These are phyloP conservation scores for Danaus chrysippus DNA, from an alignment of 2,888 invertebrate genomes.

Conservation along the genomic window DNA sequence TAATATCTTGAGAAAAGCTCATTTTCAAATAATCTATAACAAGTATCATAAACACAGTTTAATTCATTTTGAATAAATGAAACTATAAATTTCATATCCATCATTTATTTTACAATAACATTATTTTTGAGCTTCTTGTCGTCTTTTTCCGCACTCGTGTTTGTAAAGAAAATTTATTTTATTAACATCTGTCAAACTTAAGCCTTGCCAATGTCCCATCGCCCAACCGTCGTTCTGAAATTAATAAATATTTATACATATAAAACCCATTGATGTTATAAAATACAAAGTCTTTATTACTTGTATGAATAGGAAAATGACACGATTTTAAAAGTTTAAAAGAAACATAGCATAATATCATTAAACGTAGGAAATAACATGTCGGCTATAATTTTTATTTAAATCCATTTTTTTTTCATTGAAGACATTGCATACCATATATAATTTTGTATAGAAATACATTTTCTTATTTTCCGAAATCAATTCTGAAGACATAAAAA, in stretches of 20 bases:
- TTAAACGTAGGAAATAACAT: conserved; percentile 3
- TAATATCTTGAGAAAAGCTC: too few species aligned
- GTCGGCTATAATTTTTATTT: too few species aligned
- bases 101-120: not conserved
- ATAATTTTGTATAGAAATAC: too few species aligned
- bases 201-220: conserved; percentile 72
- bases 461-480: too few species aligned
- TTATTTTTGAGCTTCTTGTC: conserved; percentile 10
- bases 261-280: not conserved
- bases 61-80: not conserved
- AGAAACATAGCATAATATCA: not conserved
- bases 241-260: conserved; percentile 9
- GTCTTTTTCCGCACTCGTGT: conserved; percentile 42
- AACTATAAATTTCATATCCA: not conserved
- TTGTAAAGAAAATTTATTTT: conserved; percentile 60
- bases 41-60: too few species aligned
- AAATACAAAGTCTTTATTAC: too few species aligned
- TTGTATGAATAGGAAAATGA: too few species aligned
- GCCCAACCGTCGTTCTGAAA: conserved; percentile 71
- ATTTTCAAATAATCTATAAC: too few species aligned
- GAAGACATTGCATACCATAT: too few species aligned
- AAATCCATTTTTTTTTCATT: too few species aligned
- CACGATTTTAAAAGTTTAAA: too few species aligned
- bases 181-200: conserved; percentile 61
- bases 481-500: too few species aligned